Conservation (phyloP, 2,888 invertebrate species). For the Lucinisca nassula region DNA sequence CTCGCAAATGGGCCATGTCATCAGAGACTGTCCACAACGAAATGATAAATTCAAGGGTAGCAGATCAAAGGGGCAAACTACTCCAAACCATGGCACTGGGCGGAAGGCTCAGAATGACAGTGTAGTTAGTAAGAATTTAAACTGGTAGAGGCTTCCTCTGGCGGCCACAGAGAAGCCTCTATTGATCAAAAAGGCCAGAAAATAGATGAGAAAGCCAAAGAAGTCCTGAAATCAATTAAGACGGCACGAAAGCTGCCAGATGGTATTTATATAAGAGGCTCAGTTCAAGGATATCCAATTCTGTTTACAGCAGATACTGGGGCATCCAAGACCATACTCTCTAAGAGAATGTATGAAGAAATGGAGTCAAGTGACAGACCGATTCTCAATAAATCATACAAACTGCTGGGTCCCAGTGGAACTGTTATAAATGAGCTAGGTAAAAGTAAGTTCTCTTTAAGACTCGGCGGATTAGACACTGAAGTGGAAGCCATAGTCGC, state of each 20-base stretch:
- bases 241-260: not conserved
- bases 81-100: not conserved
- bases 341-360: not conserved
- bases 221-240: not conserved
- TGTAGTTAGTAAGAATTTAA: not conserved
- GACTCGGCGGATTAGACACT: not conserved
- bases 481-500: not conserved
- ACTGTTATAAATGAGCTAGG: not conserved
- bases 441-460: not conserved
- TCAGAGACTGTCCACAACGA: not conserved
- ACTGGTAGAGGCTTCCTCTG: not conserved
- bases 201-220: not conserved
- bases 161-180: not conserved
- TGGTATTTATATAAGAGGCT: not conserved
- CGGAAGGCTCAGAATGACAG: not conserved
- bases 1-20: not conserved
- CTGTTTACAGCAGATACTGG: not conserved
- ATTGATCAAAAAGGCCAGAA: not conserved
- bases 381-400: not conserved
- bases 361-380: not conserved
- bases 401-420: not conserved
- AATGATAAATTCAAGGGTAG: not conserved
- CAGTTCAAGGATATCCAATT: not conserved
- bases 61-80: not conserved
- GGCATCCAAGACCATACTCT: not conserved